Base-by-base conservation (phyloP, 2,797 vertebrate genomes). In the Myripristis jacobus region DNA sequence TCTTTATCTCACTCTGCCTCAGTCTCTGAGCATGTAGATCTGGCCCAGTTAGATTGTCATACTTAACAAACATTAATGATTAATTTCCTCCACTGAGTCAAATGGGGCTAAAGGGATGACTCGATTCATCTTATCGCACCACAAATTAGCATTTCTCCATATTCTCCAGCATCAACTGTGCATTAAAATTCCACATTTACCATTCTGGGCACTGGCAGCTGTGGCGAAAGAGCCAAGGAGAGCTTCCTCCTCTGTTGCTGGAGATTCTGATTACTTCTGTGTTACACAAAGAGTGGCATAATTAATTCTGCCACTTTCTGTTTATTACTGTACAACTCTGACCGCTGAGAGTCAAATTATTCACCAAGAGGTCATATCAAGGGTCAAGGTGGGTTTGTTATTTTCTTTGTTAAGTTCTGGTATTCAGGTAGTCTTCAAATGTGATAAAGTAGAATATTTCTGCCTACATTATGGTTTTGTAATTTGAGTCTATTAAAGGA, bases 41-140 rank as follows among this genome's bases (percentile, higher is more conserved):
- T 94, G 93, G 93, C 93, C 91, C 90, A 93, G 91, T 94, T 94
- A 94, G 92, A 94, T 93, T 94, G 94, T 94, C 94, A 94, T 94
- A 94, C 94, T 94, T 94, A 94, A 94, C 94, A 94, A 94, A 95
- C 93, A 94, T 94, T 94, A 94, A 94, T 94, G 93, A 95, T 94
- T 95, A 90, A 94, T 94, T 95, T 95, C 93, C 94, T 94, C 90
- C 91, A 91, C 93, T 92, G 92, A 94, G 92, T 94, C 92, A 93
- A 94, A 93, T 94, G 91, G 92, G 92, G 93, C 94, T 93, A 94
- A 94, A 94, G 93, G 93, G 94, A 94, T 93, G 92, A 92, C 92
- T 94, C 89, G 92, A 94, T 94, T 94, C 93, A 93, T 94, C 93
- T 94, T 94, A 95, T 94, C 94, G 73, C 90, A 55, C 86, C 70